Evolutionary conservation across 2,113 vertebrate genomes (phyloP).

Genomic region (Lampris megalopsis): DNA sequence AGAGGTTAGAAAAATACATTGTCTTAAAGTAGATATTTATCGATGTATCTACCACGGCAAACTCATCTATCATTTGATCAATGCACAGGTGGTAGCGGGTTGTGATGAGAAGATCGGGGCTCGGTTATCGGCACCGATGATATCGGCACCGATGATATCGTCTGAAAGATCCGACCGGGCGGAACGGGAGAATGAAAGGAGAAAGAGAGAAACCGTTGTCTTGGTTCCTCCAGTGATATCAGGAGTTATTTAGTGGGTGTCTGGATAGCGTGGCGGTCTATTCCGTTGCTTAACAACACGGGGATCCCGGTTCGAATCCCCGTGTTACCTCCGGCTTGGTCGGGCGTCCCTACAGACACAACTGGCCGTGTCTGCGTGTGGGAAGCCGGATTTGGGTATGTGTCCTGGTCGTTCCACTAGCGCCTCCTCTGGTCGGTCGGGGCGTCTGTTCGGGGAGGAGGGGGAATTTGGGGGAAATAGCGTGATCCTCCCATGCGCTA

Average conservation of each 20-base stretch:
- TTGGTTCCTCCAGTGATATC: slow-evolving; percentile 1
- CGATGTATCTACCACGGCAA: slow-evolving; percentile 5
- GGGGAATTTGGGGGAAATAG: too few species aligned
- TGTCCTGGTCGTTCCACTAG: too few species aligned
- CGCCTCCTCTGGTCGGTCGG: too few species aligned
- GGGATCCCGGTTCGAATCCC: too few species aligned
- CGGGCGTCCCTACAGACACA: too few species aligned
- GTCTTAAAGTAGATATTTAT: slow-evolving; percentile 45
- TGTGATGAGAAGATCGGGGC: slow-evolving; percentile 6
- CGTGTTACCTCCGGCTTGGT: too few species aligned
- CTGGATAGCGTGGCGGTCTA: too few species aligned
- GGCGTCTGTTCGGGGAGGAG: too few species aligned
- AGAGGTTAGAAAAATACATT: slow-evolving; percentile 4
- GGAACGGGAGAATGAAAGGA: neutral
- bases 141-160: slow-evolving; percentile 14
- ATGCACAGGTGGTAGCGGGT: neutral
- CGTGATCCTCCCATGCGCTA: too few species aligned
- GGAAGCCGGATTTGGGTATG: too few species aligned
- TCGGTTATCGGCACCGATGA: neutral
- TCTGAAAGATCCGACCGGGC: slow-evolving; percentile 10
- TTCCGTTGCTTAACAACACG: too few species aligned
- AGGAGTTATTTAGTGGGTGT: neutral
- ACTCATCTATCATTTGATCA: neutral
- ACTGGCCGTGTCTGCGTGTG: too few species aligned
- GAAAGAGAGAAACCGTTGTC: neutral